Evolutionary conservation across 2,113 vertebrate genomes (phyloP).

Genomic region (Nothocercus nigrocapillus): DNA sequence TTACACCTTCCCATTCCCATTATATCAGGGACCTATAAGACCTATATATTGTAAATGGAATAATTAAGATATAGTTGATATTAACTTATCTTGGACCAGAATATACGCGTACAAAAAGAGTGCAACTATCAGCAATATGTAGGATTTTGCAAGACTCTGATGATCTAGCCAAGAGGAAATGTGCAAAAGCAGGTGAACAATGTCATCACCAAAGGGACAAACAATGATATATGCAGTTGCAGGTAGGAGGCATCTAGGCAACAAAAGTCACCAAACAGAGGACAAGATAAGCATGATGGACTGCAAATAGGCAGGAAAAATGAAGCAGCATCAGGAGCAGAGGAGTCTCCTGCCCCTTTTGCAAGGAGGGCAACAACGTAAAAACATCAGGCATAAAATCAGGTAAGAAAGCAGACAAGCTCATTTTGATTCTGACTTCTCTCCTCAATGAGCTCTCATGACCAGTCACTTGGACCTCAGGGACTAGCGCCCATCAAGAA

Average conservation of each 20-base stretch:
- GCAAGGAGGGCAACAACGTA: background rate
- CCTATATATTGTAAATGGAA: background rate
- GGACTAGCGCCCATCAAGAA: background rate
- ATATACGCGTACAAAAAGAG: background rate
- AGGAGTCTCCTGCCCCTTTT: background rate
- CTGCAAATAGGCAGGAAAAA: background rate
- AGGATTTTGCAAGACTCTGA: background rate
- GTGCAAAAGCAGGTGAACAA: accelerated
- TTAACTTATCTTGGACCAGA: background rate
- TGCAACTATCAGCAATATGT: background rate
- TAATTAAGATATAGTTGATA: background rate
- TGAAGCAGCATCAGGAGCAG: background rate
- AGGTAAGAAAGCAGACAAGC: background rate
- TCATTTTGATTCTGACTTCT: background rate
- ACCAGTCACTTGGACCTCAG: background rate
- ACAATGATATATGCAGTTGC: background rate
- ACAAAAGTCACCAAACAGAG: background rate
- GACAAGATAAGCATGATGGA: background rate
- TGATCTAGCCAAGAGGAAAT: background rate
- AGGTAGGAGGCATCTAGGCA: background rate
- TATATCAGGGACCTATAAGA: background rate
- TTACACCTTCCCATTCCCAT: background rate
- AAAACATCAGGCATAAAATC: background rate
- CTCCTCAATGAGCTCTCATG: background rate
- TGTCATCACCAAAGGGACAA: background rate